Evolutionary conservation across 1,140 invertebrate genomes (phyloP).

Genomic region (Penaeus vannamei): DNA sequence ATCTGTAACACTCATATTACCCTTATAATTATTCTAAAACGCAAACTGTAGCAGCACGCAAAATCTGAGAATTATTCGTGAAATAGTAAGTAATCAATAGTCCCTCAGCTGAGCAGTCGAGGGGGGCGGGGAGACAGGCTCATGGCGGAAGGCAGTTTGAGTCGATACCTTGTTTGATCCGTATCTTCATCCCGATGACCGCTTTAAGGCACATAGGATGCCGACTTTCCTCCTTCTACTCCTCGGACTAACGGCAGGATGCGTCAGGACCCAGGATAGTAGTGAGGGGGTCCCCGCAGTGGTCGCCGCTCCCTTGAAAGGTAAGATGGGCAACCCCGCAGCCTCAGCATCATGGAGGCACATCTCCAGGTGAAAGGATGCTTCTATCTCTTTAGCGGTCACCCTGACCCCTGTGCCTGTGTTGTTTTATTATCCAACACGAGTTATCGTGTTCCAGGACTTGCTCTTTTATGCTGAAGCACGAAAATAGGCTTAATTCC

Average conservation of each 20-base stretch:
- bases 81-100: conserved; percentile 38
- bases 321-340: conserved; percentile 49
- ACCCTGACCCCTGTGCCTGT: too few species aligned
- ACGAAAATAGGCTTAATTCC: too few species aligned
- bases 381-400: neutral
- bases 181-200: conserved; percentile 65
- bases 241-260: conserved; percentile 62
- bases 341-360: conserved; percentile 41
- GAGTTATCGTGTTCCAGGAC: too few species aligned
- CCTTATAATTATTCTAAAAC: too few species aligned
- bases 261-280: conserved; percentile 60
- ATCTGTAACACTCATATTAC: too few species aligned
- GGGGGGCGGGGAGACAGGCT: conserved; percentile 19
- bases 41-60: too few species aligned
- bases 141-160: conserved; percentile 58
- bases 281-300: conserved; percentile 60
- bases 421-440: neutral
- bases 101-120: conserved; percentile 30
- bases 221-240: conserved; percentile 64
- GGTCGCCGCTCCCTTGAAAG: conserved; percentile 58
- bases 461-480: too few species aligned
- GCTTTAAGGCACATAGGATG: conserved; percentile 61
- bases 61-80: too few species aligned
- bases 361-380: conserved; percentile 20
- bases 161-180: conserved; percentile 63